Evolutionary conservation across 2,797 vertebrate species (phyloP).

Genomic region (Acrossocheilus wenchowensis): DNA sequence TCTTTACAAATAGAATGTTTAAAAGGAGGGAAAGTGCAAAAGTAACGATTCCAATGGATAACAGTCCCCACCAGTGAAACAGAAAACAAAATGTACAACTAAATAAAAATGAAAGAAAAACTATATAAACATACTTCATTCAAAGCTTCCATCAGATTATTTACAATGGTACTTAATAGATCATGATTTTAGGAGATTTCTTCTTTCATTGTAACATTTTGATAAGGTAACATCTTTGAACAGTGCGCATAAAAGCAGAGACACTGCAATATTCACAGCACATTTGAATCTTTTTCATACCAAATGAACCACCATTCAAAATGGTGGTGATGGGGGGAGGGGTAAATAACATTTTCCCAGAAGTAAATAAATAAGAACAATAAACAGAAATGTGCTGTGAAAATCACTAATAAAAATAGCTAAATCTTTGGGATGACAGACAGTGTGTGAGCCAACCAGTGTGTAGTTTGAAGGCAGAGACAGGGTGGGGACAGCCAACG

Average conservation of each 20-base stretch:
- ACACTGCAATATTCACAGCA: slow-evolving; percentile 76
- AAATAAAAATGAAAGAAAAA: slow-evolving; percentile 53
- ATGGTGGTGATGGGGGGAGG: neutral
- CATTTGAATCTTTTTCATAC: slow-evolving; percentile 66
- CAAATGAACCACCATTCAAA: slow-evolving; percentile 58
- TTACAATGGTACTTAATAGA: slow-evolving; percentile 67
- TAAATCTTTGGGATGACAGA: slow-evolving; percentile 13
- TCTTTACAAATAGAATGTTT: slow-evolving; percentile 82
- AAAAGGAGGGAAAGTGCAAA: slow-evolving; percentile 78
- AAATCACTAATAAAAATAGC: neutral
- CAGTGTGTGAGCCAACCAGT: slow-evolving; percentile 35
- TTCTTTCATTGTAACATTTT: slow-evolving; percentile 52
- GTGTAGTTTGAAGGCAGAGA: slow-evolving; percentile 72
- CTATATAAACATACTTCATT: slow-evolving; percentile 72
- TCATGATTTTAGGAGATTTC: slow-evolving; percentile 59
- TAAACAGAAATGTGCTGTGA: slow-evolving; percentile 6
- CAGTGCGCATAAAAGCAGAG: slow-evolving; percentile 67
- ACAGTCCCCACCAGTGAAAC: slow-evolving; percentile 75
- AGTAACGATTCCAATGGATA: slow-evolving; percentile 69
- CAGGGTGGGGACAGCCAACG: slow-evolving; percentile 56
- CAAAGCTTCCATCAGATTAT: slow-evolving; percentile 53
- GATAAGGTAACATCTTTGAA: slow-evolving; percentile 63
- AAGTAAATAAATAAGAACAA: slow-evolving; percentile 71
- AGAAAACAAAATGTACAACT: slow-evolving; percentile 68
- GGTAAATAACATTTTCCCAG: slow-evolving; percentile 23